Evolutionary conservation across 2,797 vertebrate species (phyloP), one percentile per base, ranked within the genome.

Genomic region (Falco berigora): DNA sequence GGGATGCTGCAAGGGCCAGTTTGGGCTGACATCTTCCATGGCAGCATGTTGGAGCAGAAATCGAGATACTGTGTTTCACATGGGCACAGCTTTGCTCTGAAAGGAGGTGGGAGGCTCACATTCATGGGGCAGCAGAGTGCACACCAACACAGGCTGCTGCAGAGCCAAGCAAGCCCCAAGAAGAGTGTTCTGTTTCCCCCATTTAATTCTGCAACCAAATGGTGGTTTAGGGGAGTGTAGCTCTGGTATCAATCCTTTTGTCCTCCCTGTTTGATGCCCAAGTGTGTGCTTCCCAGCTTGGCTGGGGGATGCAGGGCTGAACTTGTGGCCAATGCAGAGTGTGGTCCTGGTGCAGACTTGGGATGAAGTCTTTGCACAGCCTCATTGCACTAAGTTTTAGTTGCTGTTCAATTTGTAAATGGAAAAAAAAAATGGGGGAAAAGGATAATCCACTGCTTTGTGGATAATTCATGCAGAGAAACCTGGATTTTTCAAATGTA

Each of bases 311-410:
- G 19, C 36, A 17, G 46, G 17, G 34, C 50, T 49, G 68, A 47
- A 21, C 34, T 34, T 4, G 0, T 1, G 62, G 17, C 14, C 17
- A 3, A 23, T 3, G 28, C 5, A 28, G 34, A 8, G 8, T 0
- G 13, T 44, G 46, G 20, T 69, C 24, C 34, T 64, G 50, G 13
- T 6, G 9, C 18, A 58, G 55, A 6, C 13, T 32, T 40, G 38
- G 46, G 34, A 12, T 28, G 32, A 72, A 59, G 40, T 30, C 56
- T 32, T 44, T 17, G 10, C 47, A 10, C 32, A 25, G 53, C 30
- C 12, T 25, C 5, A 2, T 55, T 52, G 34, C 0, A 1, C 32
- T 64, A 5, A 40, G 32, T 67, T 67, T 47, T 10, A 68, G 22
- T n/a, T n/a, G 44, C 30, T 50, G 44, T n/a, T 36, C 40, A 58